A percentile compares a stretch with the other conserved stretches of the same genome.
phyloP scores from a whole-genome alignment of 2,888 invertebrate species.

The Charanyca ferruginea region DNA sequence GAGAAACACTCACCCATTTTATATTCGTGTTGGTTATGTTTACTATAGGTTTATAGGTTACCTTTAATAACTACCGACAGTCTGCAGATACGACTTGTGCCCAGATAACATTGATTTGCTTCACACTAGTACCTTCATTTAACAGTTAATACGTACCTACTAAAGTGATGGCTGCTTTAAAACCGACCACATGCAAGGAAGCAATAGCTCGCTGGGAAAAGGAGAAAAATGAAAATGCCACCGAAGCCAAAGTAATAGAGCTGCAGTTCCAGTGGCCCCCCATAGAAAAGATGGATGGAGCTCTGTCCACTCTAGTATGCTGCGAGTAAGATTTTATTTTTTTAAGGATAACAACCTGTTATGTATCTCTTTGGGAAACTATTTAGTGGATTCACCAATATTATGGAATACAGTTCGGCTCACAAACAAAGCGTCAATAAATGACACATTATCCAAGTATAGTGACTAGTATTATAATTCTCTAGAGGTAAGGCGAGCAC shows the following conservation, averaged over 20 bases:
- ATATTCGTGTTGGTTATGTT: too few species aligned
- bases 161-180: slow-evolving; percentile 48
- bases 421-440: not conserved
- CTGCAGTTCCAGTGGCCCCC: slow-evolving; percentile 97
- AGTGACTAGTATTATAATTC: too few species aligned
- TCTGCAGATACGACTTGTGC: not conserved
- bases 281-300: slow-evolving; percentile 98
- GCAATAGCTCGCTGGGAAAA: slow-evolving; percentile 97
- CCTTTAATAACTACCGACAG: too few species aligned
- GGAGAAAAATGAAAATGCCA: slow-evolving; percentile 91
- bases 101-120: not conserved
- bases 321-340: slow-evolving; percentile 90
- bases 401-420: not conserved
- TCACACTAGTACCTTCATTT: not conserved
- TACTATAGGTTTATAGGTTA: too few species aligned
- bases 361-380: not conserved
- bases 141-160: slow-evolving; percentile 7
- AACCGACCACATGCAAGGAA: slow-evolving; percentile 83
- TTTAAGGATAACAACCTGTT: not conserved
- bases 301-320: slow-evolving; percentile 93
- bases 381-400: too few species aligned
- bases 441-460: too few species aligned
- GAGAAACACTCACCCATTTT: too few species aligned
- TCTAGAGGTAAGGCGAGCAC: too few species aligned
- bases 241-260: slow-evolving; percentile 94